Base-by-base conservation (phyloP, 2,888 invertebrate species). In the Dysmachus trigonus region DNA sequence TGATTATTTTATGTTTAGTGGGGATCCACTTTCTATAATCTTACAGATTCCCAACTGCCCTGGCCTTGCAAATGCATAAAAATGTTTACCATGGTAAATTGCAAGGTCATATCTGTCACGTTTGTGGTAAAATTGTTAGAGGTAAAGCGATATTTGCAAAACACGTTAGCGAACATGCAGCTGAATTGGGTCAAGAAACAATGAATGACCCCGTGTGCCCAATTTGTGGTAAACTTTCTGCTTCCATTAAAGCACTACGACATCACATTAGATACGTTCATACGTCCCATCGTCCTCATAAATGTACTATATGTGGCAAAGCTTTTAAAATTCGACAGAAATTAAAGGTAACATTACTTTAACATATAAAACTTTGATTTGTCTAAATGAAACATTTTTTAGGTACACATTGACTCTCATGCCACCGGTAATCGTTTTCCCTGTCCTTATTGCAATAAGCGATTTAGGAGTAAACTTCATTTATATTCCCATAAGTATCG, bases 281-380 rank as follows among this genome's bases (percentile, higher is more conserved):
- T 85, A 86, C 87, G 10, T 77, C 87, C 6, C 53, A 86, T 41
- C 84, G 87, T 15, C 86, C 87, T 22, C 86, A 86, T 74, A 87
- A 86, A 31, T 86, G 87, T 30, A 62, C 74, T 30, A 22, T 87
- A 22, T 87, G 86, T 51, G 76, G 73, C 0, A 87, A 87, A 77
- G 86, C 84, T n/a, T 87, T 86, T 73, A 87, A 87, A 87, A 84
- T 87, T 81, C 86, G 86, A 0, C 87, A 87, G 77, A 87, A 87
- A 86, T 79, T 87, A 79, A 87, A 86, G 72, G 87, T 87, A 79
- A 47, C 22, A 30, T 47, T n/a, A n/a, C n/a, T n/a, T n/a, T 22
- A n/a, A 41, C 7, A n/a, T 13, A 35, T 31, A 33, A 18, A 73
- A 33, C 0, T 13, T 18, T 3, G 27, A 33, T 10, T 72, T 1